These are phyloP conservation scores for Drosophila willistoni DNA, from an alignment of 1,140 invertebrate genomes.

Conservation along the genomic window DNA sequence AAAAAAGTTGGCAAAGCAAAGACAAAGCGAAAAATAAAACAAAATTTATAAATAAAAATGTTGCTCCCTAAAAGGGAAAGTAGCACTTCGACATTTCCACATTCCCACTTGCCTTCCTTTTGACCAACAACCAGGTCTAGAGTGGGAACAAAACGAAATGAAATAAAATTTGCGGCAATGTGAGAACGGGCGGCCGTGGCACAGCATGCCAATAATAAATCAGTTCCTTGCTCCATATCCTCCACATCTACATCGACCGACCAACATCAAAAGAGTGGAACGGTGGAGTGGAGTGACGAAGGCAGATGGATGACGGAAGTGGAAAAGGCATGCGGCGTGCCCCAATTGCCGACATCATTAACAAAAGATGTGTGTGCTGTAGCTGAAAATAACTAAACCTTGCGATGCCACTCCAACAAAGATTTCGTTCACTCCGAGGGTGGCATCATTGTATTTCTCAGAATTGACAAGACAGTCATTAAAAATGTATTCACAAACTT, in stretches of 20 bases:
- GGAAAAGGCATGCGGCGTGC: constrained; percentile 39
- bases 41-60: constrained; percentile 65
- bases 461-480: not conserved
- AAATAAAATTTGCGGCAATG: constrained; percentile 41
- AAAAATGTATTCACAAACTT: not conserved
- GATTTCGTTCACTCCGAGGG: too few species aligned
- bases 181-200: constrained; percentile 30
- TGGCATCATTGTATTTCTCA: not conserved
- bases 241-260: not conserved
- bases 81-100: constrained; percentile 60
- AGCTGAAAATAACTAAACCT: constrained; percentile 27
- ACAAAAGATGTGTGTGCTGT: constrained; percentile 32
- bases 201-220: constrained; percentile 56
- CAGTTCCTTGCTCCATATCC: constrained; percentile 32
- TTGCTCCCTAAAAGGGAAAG: constrained; percentile 52
- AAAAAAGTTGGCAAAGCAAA: constrained; percentile 46
- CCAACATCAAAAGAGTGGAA: not conserved
- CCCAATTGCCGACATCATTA: constrained; percentile 55
- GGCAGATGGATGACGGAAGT: constrained; percentile 19
- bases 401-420: constrained; percentile 5
- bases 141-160: constrained; percentile 39
- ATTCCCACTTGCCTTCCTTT: constrained; percentile 10
- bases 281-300: not conserved
- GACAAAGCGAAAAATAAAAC: constrained; percentile 63
- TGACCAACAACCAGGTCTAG: constrained; percentile 16